A percentile compares a stretch with the other conserved stretches of the same genome.
phyloP scores from a whole-genome alignment of 2,113 vertebrate species.

The Noturus placidus region DNA sequence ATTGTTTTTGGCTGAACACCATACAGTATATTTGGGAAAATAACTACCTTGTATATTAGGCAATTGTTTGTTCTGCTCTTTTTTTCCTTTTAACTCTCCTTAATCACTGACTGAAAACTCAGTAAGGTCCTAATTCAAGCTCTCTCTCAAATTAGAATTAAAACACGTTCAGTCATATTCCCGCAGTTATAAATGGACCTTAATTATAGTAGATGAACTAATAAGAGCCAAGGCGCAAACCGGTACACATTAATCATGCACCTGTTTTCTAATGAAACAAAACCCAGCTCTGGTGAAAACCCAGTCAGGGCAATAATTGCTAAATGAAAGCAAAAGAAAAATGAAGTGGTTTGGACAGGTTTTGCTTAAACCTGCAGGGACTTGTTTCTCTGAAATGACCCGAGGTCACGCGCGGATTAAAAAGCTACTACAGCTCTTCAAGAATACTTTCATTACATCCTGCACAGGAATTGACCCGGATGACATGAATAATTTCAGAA shows the following conservation, averaged over 20 bases:
- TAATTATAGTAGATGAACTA: slow-evolving; percentile 4
- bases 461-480: slow-evolving; percentile 38
- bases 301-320: slow-evolving; percentile 2
- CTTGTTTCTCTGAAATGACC: slow-evolving; percentile 33
- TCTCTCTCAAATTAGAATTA: neutral
- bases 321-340: slow-evolving; percentile 15
- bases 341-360: slow-evolving; percentile 1
- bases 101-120: neutral
- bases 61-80: neutral
- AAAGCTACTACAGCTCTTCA: slow-evolving; percentile 40
- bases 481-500: slow-evolving; percentile 25
- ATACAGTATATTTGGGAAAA: neutral
- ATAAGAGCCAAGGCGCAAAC: slow-evolving; percentile 12
- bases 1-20: neutral
- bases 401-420: slow-evolving; percentile 46
- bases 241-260: slow-evolving; percentile 32
- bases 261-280: slow-evolving; percentile 31
- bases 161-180: neutral
- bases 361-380: slow-evolving; percentile 33
- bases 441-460: slow-evolving; percentile 41
- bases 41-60: neutral
- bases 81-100: neutral
- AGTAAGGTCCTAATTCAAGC: neutral
- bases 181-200: neutral
- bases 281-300: neutral